These are phyloP conservation scores for Melanostigma gelatinosum DNA, from an alignment of 2,113 vertebrate genomes.

Conservation along the genomic window DNA sequence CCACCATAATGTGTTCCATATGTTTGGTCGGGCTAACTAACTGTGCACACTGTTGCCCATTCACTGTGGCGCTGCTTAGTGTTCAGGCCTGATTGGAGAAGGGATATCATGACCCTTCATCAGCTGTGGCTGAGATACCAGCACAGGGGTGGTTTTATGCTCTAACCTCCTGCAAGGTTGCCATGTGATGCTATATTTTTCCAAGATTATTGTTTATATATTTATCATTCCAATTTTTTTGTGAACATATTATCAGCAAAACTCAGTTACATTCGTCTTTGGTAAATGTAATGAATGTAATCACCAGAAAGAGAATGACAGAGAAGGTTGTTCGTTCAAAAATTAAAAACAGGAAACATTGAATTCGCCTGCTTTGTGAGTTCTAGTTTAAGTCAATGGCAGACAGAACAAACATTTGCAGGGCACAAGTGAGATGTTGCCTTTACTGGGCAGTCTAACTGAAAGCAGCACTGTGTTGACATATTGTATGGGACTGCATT, in stretches of 20 bases:
- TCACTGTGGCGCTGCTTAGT: conserved; percentile 43
- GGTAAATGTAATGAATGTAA: not conserved
- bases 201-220: not conserved
- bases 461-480: not conserved
- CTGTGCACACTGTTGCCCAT: conserved; percentile 32
- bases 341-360: not conserved
- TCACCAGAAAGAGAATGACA: not conserved
- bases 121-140: conserved; percentile 24
- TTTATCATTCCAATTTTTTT: not conserved
- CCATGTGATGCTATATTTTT: not conserved
- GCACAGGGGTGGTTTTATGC: not conserved
- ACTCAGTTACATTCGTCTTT: not conserved
- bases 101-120: conserved; percentile 28
- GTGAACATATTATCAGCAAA: not conserved
- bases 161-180: not conserved
- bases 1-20: conserved; percentile 70
- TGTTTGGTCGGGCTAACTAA: conserved; percentile 41
- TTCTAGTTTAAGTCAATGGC: not conserved
- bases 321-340: not conserved
- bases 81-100: conserved; percentile 38
- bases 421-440: not conserved
- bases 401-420: not conserved
- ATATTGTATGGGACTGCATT: not conserved
- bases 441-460: not conserved
- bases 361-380: not conserved